These are phyloP conservation scores for Aplocera efformata DNA, from an alignment of 2,888 invertebrate species.

Conservation along the genomic window DNA sequence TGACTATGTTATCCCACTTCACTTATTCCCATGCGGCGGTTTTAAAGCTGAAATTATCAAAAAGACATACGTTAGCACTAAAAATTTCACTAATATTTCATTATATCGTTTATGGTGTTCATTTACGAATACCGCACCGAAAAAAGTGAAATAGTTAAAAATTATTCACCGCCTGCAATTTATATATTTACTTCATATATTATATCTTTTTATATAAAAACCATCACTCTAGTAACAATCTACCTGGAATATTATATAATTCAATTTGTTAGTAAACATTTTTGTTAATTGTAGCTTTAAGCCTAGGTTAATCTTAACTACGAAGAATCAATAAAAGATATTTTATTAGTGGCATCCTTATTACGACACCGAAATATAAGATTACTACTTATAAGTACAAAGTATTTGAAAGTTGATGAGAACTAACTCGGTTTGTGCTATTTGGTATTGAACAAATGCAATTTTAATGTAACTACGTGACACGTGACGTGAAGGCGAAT, in stretches of 20 bases:
- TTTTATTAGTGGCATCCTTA: slow-evolving; percentile 39
- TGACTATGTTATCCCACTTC: slow-evolving; percentile 44
- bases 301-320: slow-evolving; percentile 65
- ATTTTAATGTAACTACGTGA: slow-evolving; percentile 64
- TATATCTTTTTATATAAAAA: slow-evolving; percentile 67
- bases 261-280: slow-evolving; percentile 70
- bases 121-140: slow-evolving; percentile 35
- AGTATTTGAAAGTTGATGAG: slow-evolving; percentile 54
- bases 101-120: slow-evolving; percentile 46
- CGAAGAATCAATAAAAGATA: slow-evolving; percentile 70
- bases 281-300: slow-evolving; percentile 72
- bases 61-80: slow-evolving; percentile 23
- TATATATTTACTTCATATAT: slow-evolving; percentile 47
- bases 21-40: slow-evolving; percentile 48
- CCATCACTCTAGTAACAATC: slow-evolving; percentile 79
- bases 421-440: slow-evolving; percentile 68
- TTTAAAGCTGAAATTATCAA: slow-evolving; percentile 53
- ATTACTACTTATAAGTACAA: slow-evolving; percentile 46
- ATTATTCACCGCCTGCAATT: slow-evolving; percentile 51
- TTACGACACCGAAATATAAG: slow-evolving; percentile 37
- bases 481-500: slow-evolving; percentile 40
- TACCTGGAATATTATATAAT: slow-evolving; percentile 70
- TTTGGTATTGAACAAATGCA: slow-evolving; percentile 77
- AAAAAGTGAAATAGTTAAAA: slow-evolving; percentile 45
- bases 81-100: slow-evolving; percentile 17